Base-by-base conservation (phyloP, 1,140 invertebrate species). In the Drosophila lacertosa region DNA sequence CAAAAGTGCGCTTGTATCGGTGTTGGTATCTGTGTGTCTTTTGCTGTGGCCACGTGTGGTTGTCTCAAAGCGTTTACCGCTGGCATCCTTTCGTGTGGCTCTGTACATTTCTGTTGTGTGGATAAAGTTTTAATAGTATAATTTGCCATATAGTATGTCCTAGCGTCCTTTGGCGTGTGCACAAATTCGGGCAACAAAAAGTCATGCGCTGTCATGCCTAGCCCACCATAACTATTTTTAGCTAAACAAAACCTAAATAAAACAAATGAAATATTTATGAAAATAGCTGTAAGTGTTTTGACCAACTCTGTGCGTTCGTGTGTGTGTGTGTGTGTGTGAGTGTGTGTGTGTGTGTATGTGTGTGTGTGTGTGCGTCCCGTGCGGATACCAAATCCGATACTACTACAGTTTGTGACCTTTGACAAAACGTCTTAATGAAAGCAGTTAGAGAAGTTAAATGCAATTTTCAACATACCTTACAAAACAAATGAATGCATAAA, bases 71-170 rank as follows among this genome's bases (percentile, higher is more conserved):
- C 37, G 44, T 48, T 57, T 58, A 55, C 54, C n/a, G 22, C 15
- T 59, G 35, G 39, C 29, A 57, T 66, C 20, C 44, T 68, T 47
- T 22, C 35, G 16, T 33, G 32, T 48, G 22, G 6, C 26, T 29
- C 6, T 53, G n/a, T n/a, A n/a, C n/a, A n/a, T 24, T 2, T 16
- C 15, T 45, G 53, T 10, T 40, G 20, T 35, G 51, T 65, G 50
- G 68, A 42, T 59, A 76, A 81, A 80, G 72, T 81, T 81, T 81
- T 80, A 81, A 80, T 76, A 65, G 71, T 71, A 73, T 81, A 75
- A 81, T 81, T 81, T 76, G 67, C 54, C 72, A 68, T 55, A 75
- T 67, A 47, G n/a, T 24, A 39, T 6, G 13, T n/a, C 6, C 20
- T 2, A 10, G 3, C 16, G 13, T 13, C n/a, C 20, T n/a, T 18